Percentiles rank a stretch among this genome's conserved stretches.
Evolutionary conservation across 1,140 invertebrate species (phyloP).

Genomic region (Diuraphis noxia): DNA sequence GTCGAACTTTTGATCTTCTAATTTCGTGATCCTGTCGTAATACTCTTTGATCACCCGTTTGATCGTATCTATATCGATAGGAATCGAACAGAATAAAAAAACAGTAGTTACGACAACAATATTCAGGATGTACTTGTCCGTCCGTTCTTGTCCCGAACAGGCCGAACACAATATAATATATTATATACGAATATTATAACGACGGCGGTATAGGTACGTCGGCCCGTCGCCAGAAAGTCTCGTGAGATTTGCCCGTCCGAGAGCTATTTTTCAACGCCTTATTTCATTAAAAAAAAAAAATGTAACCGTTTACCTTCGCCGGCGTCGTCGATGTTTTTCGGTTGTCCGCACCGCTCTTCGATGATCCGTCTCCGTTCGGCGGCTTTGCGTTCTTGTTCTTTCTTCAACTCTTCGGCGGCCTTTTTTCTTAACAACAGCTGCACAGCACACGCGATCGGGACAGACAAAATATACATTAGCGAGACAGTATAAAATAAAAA

Average conservation of each 20-base stretch:
- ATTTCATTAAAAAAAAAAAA: too few species aligned
- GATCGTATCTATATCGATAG: slow-evolving; percentile 61
- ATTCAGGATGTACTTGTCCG: neutral
- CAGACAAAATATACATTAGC: neutral
- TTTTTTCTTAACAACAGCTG: slow-evolving; percentile 98
- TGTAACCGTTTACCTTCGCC: slow-evolving; percentile 77
- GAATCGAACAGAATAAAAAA: slow-evolving; percentile 54
- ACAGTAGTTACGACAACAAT: neutral
- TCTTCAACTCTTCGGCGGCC: slow-evolving; percentile 99
- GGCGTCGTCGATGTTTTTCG: slow-evolving; percentile 86
- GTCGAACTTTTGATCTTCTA: slow-evolving; percentile 98
- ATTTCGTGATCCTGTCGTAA: slow-evolving; percentile 80
- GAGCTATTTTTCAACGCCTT: neutral
- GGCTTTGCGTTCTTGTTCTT: slow-evolving; percentile 97
- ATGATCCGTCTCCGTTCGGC: slow-evolving; percentile 97
- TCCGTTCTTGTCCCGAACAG: neutral
- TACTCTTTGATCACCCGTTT: slow-evolving; percentile 82
- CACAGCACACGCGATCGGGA: neutral
- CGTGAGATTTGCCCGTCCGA: neutral
- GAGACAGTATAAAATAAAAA: neutral
- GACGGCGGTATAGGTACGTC: neutral
- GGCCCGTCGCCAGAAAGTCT: neutral
- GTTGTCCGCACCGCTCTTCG: slow-evolving; percentile 88
- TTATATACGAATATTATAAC: neutral
- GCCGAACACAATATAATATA: too few species aligned